Evolutionary conservation across 37 sponge, comb jelly and placozoan species (phyloP).

Genomic region (Tethya wilhelma): DNA sequence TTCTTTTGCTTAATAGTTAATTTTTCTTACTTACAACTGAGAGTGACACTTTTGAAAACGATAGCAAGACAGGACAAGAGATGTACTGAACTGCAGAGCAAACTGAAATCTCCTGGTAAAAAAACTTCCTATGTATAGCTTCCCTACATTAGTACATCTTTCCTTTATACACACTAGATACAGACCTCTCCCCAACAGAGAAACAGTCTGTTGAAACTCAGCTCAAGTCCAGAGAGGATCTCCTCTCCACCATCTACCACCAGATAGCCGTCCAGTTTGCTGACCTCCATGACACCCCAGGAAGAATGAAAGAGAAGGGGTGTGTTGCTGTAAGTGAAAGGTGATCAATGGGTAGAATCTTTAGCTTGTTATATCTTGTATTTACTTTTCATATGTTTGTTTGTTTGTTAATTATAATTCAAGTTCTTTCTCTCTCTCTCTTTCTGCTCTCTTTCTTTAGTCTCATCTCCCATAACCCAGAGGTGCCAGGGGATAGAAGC

Average conservation of each 20-base stretch:
- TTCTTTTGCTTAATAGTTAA: too few relatives aligned
- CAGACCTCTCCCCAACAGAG: conserved; percentile 49
- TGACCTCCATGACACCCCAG: conserved; percentile 97
- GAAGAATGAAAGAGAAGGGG: conserved; percentile 96
- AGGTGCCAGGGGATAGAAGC: conserved; percentile 63
- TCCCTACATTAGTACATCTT: too few relatives aligned
- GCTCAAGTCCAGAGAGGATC: conserved; percentile 80
- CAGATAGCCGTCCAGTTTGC: conserved; percentile 96
- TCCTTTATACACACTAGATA: too few relatives aligned
- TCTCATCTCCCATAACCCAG: conserved; percentile 36
- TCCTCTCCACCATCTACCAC: conserved; percentile 84
- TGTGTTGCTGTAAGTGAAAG: conserved; percentile 76
- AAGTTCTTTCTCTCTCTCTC: neutral
- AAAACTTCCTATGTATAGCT: too few relatives aligned
- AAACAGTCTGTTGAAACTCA: conserved; percentile 51
- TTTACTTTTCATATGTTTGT: too few relatives aligned
- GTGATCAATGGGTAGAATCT: too few relatives aligned
- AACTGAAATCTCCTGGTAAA: conserved; percentile 36
- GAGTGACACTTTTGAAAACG: too few relatives aligned
- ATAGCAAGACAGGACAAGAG: conserved; percentile 83
- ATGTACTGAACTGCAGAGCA: conserved; percentile 52
- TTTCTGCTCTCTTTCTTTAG: conserved; percentile 18
- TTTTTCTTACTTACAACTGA: too few relatives aligned
- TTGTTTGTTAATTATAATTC: neutral
- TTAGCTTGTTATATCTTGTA: too few relatives aligned